phyloP scores from a whole-genome alignment of 64 coral and sea anemone species.

The Pocillopora verrucosa region DNA sequence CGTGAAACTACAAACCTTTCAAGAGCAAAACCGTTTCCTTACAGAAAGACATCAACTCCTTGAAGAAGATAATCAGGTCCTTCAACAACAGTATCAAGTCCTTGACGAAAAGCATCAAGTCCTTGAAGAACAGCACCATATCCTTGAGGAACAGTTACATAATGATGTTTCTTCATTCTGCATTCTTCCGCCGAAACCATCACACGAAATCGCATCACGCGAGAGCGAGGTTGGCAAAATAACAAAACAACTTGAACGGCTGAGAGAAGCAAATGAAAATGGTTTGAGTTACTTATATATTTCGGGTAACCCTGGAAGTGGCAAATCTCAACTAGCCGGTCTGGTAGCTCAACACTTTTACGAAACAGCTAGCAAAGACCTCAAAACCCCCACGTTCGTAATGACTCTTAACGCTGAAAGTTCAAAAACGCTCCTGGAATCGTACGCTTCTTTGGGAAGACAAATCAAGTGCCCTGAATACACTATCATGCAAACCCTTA shows the following conservation, averaged over 20 bases:
- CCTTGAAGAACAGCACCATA: background rate
- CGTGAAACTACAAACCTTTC: background rate
- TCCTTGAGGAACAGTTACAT: too few relatives aligned
- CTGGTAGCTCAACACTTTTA: too few relatives aligned
- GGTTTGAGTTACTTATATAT: too few relatives aligned
- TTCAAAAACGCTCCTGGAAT: slow-evolving; percentile 22
- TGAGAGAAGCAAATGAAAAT: too few relatives aligned
- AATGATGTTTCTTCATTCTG: slow-evolving; percentile 5
- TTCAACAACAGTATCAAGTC: too few relatives aligned
- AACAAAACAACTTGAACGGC: background rate
- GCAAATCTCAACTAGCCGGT: too few relatives aligned
- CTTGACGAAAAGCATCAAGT: too few relatives aligned
- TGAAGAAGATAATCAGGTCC: too few relatives aligned
- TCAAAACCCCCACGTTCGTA: slow-evolving; percentile 4
- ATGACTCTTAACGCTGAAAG: slow-evolving; percentile 41
- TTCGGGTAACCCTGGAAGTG: too few relatives aligned
- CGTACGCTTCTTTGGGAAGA: slow-evolving; percentile 1
- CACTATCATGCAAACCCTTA: background rate
- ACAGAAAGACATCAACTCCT: too few relatives aligned
- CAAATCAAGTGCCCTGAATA: slow-evolving; percentile 13
- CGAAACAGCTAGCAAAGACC: background rate
- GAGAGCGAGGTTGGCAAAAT: background rate
- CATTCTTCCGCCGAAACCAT: slow-evolving; percentile 17
- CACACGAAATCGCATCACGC: background rate
- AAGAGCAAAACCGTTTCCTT: background rate